phyloP scores from a whole-genome alignment of 2,797 vertebrate genomes.

The Darevskia mixta region DNA sequence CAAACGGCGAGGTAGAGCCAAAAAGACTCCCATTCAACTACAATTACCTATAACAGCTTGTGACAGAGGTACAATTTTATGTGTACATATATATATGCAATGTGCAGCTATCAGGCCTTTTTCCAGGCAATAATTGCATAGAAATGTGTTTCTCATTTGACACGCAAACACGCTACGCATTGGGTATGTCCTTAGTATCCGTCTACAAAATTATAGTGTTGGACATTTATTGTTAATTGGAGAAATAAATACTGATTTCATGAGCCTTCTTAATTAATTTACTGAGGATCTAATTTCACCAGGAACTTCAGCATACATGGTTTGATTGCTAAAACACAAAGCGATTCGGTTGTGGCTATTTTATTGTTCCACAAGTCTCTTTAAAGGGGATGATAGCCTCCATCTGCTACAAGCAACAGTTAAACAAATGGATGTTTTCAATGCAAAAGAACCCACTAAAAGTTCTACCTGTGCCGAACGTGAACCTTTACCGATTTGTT shows the following conservation, averaged over 20 bases:
- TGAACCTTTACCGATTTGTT: slow-evolving; percentile 1
- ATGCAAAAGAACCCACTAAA: background rate
- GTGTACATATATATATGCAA: slow-evolving; percentile 5
- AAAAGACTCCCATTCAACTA: background rate
- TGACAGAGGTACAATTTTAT: background rate
- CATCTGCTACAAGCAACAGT: slow-evolving; percentile 34
- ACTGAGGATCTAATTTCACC: slow-evolving; percentile 15
- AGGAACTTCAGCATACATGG: background rate
- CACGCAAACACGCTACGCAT: background rate
- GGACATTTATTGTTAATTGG: slow-evolving; percentile 32
- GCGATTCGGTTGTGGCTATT: slow-evolving; percentile 13
- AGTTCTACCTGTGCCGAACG: background rate
- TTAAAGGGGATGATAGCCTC: slow-evolving; percentile 27
- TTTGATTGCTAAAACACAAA: slow-evolving; percentile 32
- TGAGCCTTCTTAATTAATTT: slow-evolving; percentile 38
- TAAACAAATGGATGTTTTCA: slow-evolving; percentile 31
- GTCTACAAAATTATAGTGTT: slow-evolving; percentile 20
- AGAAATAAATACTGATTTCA: slow-evolving; percentile 48
- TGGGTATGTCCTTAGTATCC: slow-evolving; percentile 7
- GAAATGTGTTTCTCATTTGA: slow-evolving; percentile 27
- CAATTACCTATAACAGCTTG: background rate
- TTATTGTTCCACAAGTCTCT: slow-evolving; percentile 27
- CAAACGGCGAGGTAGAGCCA: background rate
- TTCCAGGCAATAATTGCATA: background rate
- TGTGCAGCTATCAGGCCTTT: slow-evolving; percentile 17